phyloP scores from a whole-genome alignment of 2,113 vertebrate species.

The Daphoenositta chrysoptera region DNA sequence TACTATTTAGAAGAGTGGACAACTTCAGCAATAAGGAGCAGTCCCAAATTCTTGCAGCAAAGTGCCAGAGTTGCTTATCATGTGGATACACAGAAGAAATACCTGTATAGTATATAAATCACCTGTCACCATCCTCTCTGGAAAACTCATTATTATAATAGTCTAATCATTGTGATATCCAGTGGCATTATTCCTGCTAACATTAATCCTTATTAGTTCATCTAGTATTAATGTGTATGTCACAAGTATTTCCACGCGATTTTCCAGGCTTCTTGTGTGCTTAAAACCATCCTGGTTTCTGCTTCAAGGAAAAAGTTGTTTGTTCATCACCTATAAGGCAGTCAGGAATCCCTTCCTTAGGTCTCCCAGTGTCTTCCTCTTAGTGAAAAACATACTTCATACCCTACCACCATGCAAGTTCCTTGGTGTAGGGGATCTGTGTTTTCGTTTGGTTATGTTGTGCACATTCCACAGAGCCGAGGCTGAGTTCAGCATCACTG shows the following conservation, averaged over 20 bases:
- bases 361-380: background rate
- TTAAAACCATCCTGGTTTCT: background rate
- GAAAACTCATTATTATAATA: conserved; percentile 35
- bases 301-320: background rate
- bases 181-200: background rate
- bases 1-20: background rate
- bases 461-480: background rate
- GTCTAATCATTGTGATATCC: conserved; percentile 17
- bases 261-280: background rate
- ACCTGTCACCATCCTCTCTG: background rate
- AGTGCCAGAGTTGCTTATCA: background rate
- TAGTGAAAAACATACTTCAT: background rate
- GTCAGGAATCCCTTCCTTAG: background rate
- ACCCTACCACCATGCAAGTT: background rate
- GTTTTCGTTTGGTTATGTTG: background rate
- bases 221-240: background rate
- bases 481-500: background rate
- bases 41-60: background rate
- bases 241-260: background rate
- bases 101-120: background rate
- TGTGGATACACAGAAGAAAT: background rate
- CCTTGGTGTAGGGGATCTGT: background rate
- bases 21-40: background rate
- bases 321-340: background rate
- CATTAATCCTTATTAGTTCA: conserved; percentile 26